Base-by-base conservation (phyloP, 1,140 invertebrate species). In the Dysdera silvatica region DNA sequence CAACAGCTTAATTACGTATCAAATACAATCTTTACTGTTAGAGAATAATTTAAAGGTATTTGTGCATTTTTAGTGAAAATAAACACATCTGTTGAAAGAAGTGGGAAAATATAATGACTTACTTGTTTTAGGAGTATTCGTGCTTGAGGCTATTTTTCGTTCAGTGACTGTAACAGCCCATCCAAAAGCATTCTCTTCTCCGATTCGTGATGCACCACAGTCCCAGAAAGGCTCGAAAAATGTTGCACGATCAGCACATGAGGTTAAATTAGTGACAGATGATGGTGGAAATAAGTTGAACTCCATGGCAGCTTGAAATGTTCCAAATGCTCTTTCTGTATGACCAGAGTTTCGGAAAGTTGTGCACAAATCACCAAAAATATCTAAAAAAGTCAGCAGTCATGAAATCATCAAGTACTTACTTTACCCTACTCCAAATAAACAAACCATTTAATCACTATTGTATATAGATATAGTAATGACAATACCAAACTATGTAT, bases 191-290 rank as follows among this genome's bases (percentile, higher is more conserved):
- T 67, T 69, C 18, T 67, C 62, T 67, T 79, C 78, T 20, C 79
- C 79, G 71, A 80, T 72, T 59, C 78, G 70, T n/a, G 78, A 62
- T 29, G 74, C 71, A 31, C 73, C 70, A 68, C 76, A 77, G 55
- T 80, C 79, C 80, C 80, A 81, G 67, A 80, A 81, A 45, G 74
- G 74, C 68, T 80, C 78, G 71, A 81, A 76, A 16, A 74, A 68
- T 16, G 67, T 68, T 18, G 74, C 54, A 32, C 68, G 69, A 14
- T 77, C 74, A 5, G 61, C 28, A 8, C 70, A 40, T 12, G 69
- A 18, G 28, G 47, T 53, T 31, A 48, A 48, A 16, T 56, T n/a
- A 7, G 41, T 12, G 8, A 31, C 43, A n/a, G 75, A 45, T 20
- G 32, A 10, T 18, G 79, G 78, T 26, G 69, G 68, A 62, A 75